Percentiles rank a stretch among this genome's conserved stretches.
Conservation (phyloP, 2,797 vertebrate species). For the Sandelia bainsii region DNA sequence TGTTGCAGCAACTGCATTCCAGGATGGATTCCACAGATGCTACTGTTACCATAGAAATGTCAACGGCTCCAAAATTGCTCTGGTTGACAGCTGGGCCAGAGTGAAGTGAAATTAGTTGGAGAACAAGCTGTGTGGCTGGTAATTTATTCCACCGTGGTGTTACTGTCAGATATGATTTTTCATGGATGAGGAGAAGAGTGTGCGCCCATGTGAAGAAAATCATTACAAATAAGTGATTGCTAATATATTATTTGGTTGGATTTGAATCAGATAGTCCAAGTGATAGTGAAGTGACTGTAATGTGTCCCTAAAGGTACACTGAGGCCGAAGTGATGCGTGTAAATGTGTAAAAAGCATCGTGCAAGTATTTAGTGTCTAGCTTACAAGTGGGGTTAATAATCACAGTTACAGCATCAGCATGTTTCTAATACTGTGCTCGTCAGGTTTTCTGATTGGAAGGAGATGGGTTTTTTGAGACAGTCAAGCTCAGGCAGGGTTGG, state of each 20-base stretch:
- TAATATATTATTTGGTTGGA: not conserved
- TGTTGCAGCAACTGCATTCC: not conserved
- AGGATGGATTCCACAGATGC: conserved; percentile 7
- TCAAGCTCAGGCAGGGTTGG: too few species aligned
- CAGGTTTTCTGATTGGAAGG: not conserved
- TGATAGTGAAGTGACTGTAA: conserved; percentile 2
- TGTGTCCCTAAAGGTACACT: not conserved
- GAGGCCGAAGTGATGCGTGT: not conserved
- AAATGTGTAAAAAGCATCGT: not conserved
- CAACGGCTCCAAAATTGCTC: conserved; percentile 11
- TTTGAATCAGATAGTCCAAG: not conserved
- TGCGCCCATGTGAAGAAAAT: not conserved
- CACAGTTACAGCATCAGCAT: not conserved
- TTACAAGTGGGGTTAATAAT: not conserved
- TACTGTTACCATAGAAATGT: conserved; percentile 44
- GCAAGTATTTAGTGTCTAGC: not conserved
- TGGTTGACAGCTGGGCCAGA: conserved; percentile 7
- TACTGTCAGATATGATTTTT: not conserved
- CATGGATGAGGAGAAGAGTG: not conserved
- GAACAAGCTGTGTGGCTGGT: conserved; percentile 14
- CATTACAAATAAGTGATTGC: not conserved
- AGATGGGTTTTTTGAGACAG: too few species aligned
- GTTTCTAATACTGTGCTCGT: not conserved
- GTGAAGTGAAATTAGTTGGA: conserved; percentile 10
- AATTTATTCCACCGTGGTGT: conserved; percentile 15